Evolutionary conservation across 2,797 vertebrate species (phyloP).

Genomic region (Pantherophis alleghaniensis): DNA sequence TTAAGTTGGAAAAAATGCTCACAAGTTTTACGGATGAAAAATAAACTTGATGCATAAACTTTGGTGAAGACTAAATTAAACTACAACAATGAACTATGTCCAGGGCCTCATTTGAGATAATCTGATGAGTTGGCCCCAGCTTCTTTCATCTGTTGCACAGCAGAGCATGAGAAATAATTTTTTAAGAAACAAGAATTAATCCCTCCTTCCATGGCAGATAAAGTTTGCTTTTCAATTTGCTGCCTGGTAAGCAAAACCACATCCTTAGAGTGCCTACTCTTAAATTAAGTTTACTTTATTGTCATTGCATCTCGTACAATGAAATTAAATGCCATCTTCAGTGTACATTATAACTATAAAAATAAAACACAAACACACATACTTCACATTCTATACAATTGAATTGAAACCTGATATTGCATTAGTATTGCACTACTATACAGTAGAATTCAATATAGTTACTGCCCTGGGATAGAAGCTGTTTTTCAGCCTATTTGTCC

Average conservation of each 20-base stretch:
- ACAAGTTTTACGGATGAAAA: neutral
- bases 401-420: too few species aligned
- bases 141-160: conserved; percentile 38
- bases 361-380: too few species aligned
- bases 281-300: too few species aligned
- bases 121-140: conserved; percentile 28
- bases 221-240: conserved; percentile 35
- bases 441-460: too few species aligned
- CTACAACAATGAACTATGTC: neutral
- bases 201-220: conserved; percentile 26
- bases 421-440: too few species aligned
- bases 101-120: neutral
- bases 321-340: too few species aligned
- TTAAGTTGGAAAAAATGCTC: neutral
- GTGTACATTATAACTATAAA: too few species aligned
- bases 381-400: too few species aligned
- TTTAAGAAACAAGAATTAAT: conserved; percentile 57
- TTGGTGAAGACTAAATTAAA: neutral
- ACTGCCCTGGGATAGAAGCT: too few species aligned
- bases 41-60: neutral
- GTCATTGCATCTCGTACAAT: too few species aligned
- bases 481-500: too few species aligned
- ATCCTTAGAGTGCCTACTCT: neutral
- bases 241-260: neutral
- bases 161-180: conserved; percentile 51